Evolutionary conservation across 2,797 vertebrate genomes (phyloP).

Genomic region (Picus viridis): DNA sequence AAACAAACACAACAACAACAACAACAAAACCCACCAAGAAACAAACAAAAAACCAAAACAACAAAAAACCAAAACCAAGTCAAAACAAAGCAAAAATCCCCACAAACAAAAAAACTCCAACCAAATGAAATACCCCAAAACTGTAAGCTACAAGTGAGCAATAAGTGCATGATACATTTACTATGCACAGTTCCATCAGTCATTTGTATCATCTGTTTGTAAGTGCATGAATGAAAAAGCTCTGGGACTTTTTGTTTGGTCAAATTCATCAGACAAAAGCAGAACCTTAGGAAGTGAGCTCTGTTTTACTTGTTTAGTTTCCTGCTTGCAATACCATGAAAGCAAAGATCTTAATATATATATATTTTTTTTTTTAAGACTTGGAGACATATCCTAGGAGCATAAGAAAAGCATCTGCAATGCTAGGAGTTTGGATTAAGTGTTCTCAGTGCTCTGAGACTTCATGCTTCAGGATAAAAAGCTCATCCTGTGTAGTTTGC

Average conservation of each 20-base stretch:
- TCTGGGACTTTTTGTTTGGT: background rate
- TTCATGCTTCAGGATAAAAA: background rate
- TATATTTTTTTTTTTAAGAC: background rate
- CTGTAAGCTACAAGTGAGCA: background rate
- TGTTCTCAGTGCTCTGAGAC: background rate
- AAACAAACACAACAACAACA: background rate
- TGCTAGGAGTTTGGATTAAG: background rate
- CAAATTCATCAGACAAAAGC: background rate
- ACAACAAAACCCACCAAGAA: too few relatives aligned
- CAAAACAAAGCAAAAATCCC: background rate
- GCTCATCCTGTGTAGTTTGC: background rate
- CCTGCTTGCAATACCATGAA: background rate
- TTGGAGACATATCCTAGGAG: background rate
- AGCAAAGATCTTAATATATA: background rate
- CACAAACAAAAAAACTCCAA: background rate
- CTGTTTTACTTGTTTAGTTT: background rate
- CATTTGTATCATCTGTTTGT: background rate
- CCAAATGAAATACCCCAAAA: background rate
- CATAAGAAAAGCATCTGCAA: background rate
- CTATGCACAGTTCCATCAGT: background rate
- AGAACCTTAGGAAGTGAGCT: background rate
- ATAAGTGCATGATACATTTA: background rate
- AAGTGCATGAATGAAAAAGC: background rate
- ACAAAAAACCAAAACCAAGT: background rate
- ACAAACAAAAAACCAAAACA: too few relatives aligned